phyloP scores from a whole-genome alignment of 2,113 vertebrate species.

The Syngnathus scovelli region DNA sequence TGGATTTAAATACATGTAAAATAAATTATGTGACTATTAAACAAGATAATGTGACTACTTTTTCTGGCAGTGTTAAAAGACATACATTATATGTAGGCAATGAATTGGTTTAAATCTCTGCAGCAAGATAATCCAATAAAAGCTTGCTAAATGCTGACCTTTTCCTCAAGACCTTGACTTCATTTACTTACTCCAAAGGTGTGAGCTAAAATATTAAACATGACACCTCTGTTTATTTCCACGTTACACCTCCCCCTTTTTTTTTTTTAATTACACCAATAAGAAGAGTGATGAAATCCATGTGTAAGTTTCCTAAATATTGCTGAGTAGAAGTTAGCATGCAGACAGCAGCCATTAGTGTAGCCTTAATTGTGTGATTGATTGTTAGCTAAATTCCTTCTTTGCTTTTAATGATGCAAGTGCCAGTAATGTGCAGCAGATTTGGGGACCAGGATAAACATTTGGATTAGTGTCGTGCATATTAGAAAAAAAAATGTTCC shows the following conservation, averaged over 20 bases:
- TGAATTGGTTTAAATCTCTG: too few relatives aligned
- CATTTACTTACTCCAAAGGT: constrained; percentile 6
- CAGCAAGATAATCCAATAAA: too few relatives aligned
- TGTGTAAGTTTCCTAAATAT: constrained; percentile 61
- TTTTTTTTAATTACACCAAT: constrained; percentile 53
- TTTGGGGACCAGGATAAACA: constrained; percentile 44
- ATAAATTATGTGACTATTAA: too few relatives aligned
- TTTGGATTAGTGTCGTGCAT: constrained; percentile 36
- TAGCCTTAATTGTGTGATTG: constrained; percentile 64
- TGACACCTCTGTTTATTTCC: constrained; percentile 32
- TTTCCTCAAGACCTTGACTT: neutral
- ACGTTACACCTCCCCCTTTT: constrained; percentile 34
- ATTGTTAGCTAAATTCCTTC: constrained; percentile 66
- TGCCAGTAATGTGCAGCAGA: constrained; percentile 63
- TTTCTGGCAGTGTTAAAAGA: too few relatives aligned
- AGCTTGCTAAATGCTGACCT: too few relatives aligned
- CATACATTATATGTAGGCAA: too few relatives aligned
- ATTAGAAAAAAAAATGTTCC: constrained; percentile 38
- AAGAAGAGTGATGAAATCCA: constrained; percentile 66
- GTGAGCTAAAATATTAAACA: constrained; percentile 23
- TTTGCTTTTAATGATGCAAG: constrained; percentile 73
- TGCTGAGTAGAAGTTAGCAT: constrained; percentile 60
- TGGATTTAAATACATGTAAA: too few relatives aligned
- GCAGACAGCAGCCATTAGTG: constrained; percentile 62
- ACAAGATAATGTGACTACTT: too few relatives aligned